Evolutionary conservation across 2,113 vertebrate species (phyloP).

Genomic region (Barbus barbus): DNA sequence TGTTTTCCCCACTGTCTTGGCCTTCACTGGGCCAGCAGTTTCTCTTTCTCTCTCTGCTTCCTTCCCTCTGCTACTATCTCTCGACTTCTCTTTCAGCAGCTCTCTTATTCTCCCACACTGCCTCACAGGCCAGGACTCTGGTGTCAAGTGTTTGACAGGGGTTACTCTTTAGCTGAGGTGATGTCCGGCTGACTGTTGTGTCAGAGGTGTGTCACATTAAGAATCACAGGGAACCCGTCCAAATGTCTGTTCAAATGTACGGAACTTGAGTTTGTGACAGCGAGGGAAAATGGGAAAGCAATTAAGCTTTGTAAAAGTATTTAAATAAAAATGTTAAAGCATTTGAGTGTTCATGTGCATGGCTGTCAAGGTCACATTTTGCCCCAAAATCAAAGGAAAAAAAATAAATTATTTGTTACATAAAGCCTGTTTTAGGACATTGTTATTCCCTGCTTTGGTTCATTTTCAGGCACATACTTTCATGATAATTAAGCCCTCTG

Average conservation of each 20-base stretch:
- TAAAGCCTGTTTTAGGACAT: too few relatives aligned
- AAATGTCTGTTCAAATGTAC: not conserved
- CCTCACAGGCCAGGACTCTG: constrained; percentile 30
- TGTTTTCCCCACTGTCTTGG: constrained; percentile 19
- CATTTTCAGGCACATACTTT: too few relatives aligned
- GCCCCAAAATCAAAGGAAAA: too few relatives aligned
- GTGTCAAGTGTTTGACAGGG: constrained; percentile 47
- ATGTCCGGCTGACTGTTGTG: constrained; percentile 32
- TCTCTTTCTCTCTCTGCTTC: constrained; percentile 28
- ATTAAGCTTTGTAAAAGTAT: not conserved
- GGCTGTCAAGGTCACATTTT: not conserved
- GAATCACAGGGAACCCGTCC: not conserved
- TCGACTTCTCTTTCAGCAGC: constrained; percentile 3
- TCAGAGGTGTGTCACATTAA: constrained; percentile 35
- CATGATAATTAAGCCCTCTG: too few relatives aligned
- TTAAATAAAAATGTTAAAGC: not conserved
- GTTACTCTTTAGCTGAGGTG: constrained; percentile 34
- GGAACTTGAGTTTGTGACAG: not conserved
- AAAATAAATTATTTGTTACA: too few relatives aligned
- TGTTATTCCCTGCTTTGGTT: too few relatives aligned
- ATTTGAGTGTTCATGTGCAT: not conserved
- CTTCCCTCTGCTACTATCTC: not conserved
- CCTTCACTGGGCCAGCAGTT: not conserved
- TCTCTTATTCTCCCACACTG: not conserved
- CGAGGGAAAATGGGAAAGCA: not conserved